Base-by-base conservation (phyloP, 2,797 vertebrate species). In the Columba guinea region DNA sequence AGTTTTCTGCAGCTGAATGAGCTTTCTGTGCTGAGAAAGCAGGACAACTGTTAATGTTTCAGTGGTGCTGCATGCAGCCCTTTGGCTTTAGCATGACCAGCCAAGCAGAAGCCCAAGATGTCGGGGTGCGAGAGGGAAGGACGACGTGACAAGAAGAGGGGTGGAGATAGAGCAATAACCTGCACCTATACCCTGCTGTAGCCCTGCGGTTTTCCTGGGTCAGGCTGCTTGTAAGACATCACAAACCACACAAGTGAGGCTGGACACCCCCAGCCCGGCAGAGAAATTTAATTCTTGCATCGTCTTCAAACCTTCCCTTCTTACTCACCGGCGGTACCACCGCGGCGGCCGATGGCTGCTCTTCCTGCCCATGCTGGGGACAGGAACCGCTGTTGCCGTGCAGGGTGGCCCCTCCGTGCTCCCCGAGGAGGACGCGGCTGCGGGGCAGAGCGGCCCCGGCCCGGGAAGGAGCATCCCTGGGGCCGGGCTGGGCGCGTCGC, bases 1-100 rank as follows among this genome's bases (percentile, higher is more conserved):
- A 89, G 84, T 82, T 92, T 86, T 90, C 71, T 70, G 86, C 81
- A 92, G 89, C 90, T 35, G 74, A 84, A 27, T 58, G 19, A 74
- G 88, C 77, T 71, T 35, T 71, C 63, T 11, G 46, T n/a, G 93
- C 90, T 76, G 90, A 94, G 71, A 68, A 82, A 56, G 88, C 89
- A 49, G 53, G 49, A 15, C 8, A 77, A 35, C 89, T 68, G 67
- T 19, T 55, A 24, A 51, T 16, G 70, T 41, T 51, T 52, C 8
- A 92, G 90, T 22, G 0, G 48, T 37, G 74, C 91, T 26, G 34
- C 44, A 30, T n/a, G 3, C 80, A 79, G 80, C 60, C 63, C 55
- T 41, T 48, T 4, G 46, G 69, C 62, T 92, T 34, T 19, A 48
- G 80, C 44, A 5, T 22, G 64, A 71, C 87, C 93, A 88, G 13